Evolutionary conservation across 1,140 invertebrate genomes (phyloP), one percentile per base, ranked within the genome.

Genomic region (Wasmannia auropunctata): DNA sequence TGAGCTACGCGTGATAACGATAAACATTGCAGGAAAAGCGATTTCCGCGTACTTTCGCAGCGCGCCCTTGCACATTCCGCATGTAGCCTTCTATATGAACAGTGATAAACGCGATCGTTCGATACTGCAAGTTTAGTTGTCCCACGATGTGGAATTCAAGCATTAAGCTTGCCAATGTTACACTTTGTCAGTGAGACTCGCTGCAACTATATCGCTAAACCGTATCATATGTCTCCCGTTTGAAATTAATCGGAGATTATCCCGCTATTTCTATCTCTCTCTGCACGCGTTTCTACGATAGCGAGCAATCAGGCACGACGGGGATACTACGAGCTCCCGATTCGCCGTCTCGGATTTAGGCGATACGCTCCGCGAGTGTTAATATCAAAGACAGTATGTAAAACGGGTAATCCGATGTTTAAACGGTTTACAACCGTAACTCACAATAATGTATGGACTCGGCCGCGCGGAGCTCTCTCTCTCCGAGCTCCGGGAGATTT

Each of bases 381-480:
- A 94, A 94, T 93, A 94, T 93, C 91, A 90, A 92, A 93, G 91
- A 92, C 91, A 92, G 93, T 92, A 94, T 94, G 93, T 94, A 93
- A 94, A 94, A 94, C 89, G 92, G 91, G 92, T 94, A 94, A 94
- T 94, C 93, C 92, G 92, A 93, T 94, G 93, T 94, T 94, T 94
- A 94, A 94, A 94, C 93, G 93, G 93, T 93, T 94, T 94, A 94
- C 92, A 93, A 92, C 91, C 93, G 93, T 94, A 94, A 94, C 92
- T 94, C 93, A 94, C 93, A 92, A 91, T 94, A 93, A 94, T 93
- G 93, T 94, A 94, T 94, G 93, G 91, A 93, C 91, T 93, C 91
- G 89, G 79, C 90, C 88, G 91, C 79, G 90, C 90, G 86, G 85
- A 90, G 88, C 91, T 90, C 91, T 72, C 85, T 72, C 85, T 87